These are phyloP conservation scores for Amphipoea lucens DNA, from an alignment of 2,888 invertebrate species.

Conservation along the genomic window DNA sequence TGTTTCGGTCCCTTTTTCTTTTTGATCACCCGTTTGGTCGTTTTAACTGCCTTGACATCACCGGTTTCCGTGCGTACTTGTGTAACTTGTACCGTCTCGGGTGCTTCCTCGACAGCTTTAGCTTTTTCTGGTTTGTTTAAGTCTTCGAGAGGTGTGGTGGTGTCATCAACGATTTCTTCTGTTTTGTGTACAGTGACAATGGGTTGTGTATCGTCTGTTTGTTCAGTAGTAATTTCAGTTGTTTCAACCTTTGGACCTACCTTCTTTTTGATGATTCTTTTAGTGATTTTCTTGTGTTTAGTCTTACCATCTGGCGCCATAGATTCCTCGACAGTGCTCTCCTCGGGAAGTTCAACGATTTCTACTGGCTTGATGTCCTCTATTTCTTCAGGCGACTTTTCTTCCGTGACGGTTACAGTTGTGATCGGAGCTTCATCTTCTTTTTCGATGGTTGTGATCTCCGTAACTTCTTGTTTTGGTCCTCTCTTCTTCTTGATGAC, in stretches of 20 bases:
- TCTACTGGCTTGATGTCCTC: neutral
- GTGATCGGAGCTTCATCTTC: neutral
- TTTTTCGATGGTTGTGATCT: neutral
- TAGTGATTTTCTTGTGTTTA: constrained; percentile 42
- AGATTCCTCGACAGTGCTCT: neutral
- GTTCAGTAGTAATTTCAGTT: constrained; percentile 46
- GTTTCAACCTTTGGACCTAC: constrained; percentile 47
- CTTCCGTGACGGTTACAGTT: neutral
- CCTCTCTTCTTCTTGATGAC: neutral
- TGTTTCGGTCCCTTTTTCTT: no score
- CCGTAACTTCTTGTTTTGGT: neutral
- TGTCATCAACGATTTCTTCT: constrained; percentile 43
- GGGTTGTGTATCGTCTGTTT: constrained; percentile 39
- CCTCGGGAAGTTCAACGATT: neutral
- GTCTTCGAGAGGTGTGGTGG: constrained; percentile 27
- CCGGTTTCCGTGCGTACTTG: constrained; percentile 67
- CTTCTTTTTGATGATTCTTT: constrained; percentile 39
- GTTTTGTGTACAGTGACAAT: constrained; percentile 29
- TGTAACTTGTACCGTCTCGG: constrained; percentile 33
- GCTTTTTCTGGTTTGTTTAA: constrained; percentile 41
- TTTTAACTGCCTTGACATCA: no score
- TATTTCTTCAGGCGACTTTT: neutral
- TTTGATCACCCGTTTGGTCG: no score
- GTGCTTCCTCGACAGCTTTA: constrained; percentile 21
- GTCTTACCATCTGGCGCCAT: neutral